Base-by-base conservation (phyloP, 2,888 invertebrate genomes). In the Agrilus biguttatus region DNA sequence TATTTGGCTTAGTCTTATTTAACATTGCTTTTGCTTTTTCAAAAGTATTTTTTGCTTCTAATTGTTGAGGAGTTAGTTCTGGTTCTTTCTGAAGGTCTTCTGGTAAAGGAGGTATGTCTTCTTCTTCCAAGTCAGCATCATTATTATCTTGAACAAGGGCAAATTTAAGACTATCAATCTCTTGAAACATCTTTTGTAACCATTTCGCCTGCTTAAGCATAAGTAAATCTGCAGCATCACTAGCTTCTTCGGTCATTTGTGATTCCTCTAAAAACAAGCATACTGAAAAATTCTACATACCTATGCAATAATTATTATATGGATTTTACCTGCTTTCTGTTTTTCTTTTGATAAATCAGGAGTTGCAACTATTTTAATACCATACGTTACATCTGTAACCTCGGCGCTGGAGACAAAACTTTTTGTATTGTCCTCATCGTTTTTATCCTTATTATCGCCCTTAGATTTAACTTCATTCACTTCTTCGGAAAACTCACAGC, bases 21-120 rank as follows among this genome's bases (percentile, higher is more conserved):
- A 90, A 65, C 54, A 85, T 73, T 36, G 68, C 71, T 56, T 79
- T 71, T 0, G 85, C 90, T 39, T 70, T 71, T 28, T 83, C 80
- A 59, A 78, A 92, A 17, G 89, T 62, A 37, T 74, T 73, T 63
- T 86, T 79, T 33, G 83, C 91, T 73, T 83, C 79, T 56, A 74
- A 66, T 49, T 85, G 71, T 54, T 79, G 76, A 0, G 75, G 70
- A 19, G 78, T 75, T n/a, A 80, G 56, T 52, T 73, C 73, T 33
- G 52, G 51, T 5, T 62, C 61, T 23, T 68, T 63, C 17, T 65
- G 58, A 14, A 67, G 63, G 33, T 63, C 63, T 34, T 70, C 68
- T n/a, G 71, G 57, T 12, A 71, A 62, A 7, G 71, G 70, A 14
- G 77, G 62, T 37, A 70, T 65, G 49, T 73, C 72, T 38, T 72